Evolutionary conservation across 2,797 vertebrate genomes (phyloP), one percentile per base, ranked within the genome.

Genomic region (Pygocentrus nattereri): DNA sequence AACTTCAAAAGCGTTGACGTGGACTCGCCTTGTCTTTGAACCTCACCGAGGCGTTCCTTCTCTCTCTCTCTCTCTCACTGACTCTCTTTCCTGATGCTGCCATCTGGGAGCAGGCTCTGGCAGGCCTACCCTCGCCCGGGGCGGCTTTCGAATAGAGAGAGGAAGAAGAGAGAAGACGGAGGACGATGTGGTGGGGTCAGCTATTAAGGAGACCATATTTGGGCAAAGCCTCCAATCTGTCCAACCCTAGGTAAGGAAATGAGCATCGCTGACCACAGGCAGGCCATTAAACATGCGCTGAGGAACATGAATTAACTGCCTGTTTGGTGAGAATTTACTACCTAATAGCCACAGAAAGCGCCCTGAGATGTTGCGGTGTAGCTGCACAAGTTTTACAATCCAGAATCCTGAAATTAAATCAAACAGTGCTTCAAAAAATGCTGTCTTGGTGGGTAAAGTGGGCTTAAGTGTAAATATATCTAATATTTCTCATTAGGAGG

Each of bases 1-100:
- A 68, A 83, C 84, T 80, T 85, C 81, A 85, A 85, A 85, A 81
- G 27, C 76, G 61, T 79, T 79, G 74, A 80, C 71, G 56, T 77
- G 68, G 61, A 85, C 80, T 79, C 19, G 62, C 65, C 59, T 79
- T 8, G 61, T 23, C 78, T 80, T 82, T 85, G 84, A 85, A 85
- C 78, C 56, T 75, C 72, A 31, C 81, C 64, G 50, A 85, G 72
- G 69, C 79, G 72, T 76, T 83, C 30, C 59, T 72, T 70, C 61
- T 58, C 80, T 79, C 81, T 72, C 61, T 62, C 30, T 76, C 25
- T 59, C 58, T 23, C 65, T 79, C 23, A 70, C 58, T 30, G 31
- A 49, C 23, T 78, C 41, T 61, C 47, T 44, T 52, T 52, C 68
- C 67, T 79, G 30, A 70, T 56, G 25, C 78, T 80, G 49, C 56